Base-by-base conservation (phyloP, 2,113 vertebrate genomes). In the Fregetta grallaria region DNA sequence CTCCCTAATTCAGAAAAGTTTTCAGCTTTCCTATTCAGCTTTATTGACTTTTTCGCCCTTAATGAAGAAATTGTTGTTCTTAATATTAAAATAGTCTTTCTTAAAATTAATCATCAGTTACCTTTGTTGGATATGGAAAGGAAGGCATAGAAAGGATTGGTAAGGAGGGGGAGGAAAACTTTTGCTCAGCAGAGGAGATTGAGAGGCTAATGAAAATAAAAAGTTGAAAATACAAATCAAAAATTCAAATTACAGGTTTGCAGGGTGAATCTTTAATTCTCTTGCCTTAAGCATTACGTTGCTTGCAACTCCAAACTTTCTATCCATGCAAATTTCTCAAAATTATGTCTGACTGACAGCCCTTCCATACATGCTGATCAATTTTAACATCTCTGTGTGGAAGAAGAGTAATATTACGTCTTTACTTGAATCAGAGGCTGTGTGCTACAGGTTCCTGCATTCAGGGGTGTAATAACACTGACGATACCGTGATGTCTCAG, bases 321-420 rank as follows among this genome's bases (percentile, higher is more conserved):
- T 58, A 17, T 50, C 47, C 42, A 38, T 86, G 83, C 47, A 74
- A 32, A 61, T 93, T 74, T 88, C 73, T 83, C 49, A 42, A 58
- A 87, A 71, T 92, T 47, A 4, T 83, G 52, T 94, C 75, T 75
- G 56, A n/a, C 23, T 55, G 18, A 40, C 47, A 79, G 19, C 15
- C 8, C 34, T 81, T 85, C 36, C 30, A 9, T 70, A 68, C 15
- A 23, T 47, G 45, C 13, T 62, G 42, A 68, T 62, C 26, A 47
- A 77, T 72, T 92, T 88, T 47, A 86, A 75, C 73, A 72, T 88
- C 76, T 90, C 44, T 93, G 19, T 96, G 90, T 81, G 85, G 70
- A 90, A 94, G 65, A 59, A 59, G 20, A 89, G 50, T 83, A 86
- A 86, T 95, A 78, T 81, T 96, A 62, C 55, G 65, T 90, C 1